Base-by-base conservation (phyloP, 2,797 vertebrate genomes). In the Hoplostethus atlanticus region DNA sequence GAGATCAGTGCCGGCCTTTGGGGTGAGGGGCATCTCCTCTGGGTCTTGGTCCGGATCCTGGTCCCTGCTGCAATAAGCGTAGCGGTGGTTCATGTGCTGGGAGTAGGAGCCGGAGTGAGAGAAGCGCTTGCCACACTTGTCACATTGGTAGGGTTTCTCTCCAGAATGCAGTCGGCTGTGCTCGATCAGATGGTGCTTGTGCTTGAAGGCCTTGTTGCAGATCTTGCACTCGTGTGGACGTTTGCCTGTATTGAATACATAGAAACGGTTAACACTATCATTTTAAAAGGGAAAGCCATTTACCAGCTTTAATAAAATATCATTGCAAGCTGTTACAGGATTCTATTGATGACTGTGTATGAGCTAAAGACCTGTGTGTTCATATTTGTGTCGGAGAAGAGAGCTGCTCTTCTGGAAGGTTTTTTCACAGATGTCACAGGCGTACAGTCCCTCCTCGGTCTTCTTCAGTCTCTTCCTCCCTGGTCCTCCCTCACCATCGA, bases 81-180 rank as follows among this genome's bases (percentile, higher is more conserved):
- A 96, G 71, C 95, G 95, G 80, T 96, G 96, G 90, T 96, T 96
- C 95, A 96, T 95, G 89, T 96, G 96, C 87, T 96, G 96, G 2
- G 95, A 96, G 91, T 96, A 96, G 4, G 96, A 96, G 67, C 96
- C 96, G 0, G 96, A 96, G 87, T 96, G 96, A 8, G 96, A 96
- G 89, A 96, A 96, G 56, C 95, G 95, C 42, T 96, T 96, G 73
- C 95, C 95, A 4, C 96, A 96, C 79, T 95, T 95, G 86, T 96
- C 94, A 85, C 96, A 96, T 85, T 94, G 93, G 80, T 96, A 96
- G 38, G 96, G 96, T 84, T 96, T 96, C 87, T 96, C 96, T 71
- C 96, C 96, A 0, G 96, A 96, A 92, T 96, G 96, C 59, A 96
- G 92, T 0, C 96, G 93, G 61, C 93, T 93, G 87, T 96, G 96